Conservation (phyloP, 2,113 vertebrate genomes). For the Cephalopterus ornatus region DNA sequence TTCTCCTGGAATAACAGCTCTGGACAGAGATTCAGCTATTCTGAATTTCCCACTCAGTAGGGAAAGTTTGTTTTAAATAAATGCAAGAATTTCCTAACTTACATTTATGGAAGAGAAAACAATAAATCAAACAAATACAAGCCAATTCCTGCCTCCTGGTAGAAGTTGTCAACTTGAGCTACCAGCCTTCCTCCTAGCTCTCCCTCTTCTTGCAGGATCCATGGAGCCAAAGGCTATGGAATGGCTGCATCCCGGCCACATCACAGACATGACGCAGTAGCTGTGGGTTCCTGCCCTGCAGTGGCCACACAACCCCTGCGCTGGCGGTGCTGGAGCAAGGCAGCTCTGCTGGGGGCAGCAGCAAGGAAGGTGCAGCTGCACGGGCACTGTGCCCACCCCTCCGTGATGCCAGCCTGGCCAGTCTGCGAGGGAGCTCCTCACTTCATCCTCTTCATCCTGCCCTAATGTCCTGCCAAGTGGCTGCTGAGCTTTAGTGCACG, state of each 20-base stretch:
- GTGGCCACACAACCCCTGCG: background rate
- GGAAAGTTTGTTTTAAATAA: background rate
- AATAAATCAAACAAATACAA: background rate
- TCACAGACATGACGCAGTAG: rapidly evolving
- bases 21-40: background rate
- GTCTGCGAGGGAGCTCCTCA: background rate
- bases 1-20: background rate
- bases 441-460: background rate
- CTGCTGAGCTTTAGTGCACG: background rate
- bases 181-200: background rate
- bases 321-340: background rate
- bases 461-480: background rate
- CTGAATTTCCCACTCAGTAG: background rate
- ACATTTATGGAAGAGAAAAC: background rate
- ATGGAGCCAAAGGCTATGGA: background rate
- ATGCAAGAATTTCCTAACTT: background rate
- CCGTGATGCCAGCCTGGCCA: background rate
- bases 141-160: background rate
- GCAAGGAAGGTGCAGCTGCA: background rate
- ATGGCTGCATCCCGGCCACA: background rate
- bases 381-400: background rate
- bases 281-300: background rate
- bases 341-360: background rate
- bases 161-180: background rate
- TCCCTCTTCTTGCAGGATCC: background rate